Evolutionary conservation across 2,888 invertebrate species (phyloP), one percentile per base, ranked within the genome.

Genomic region (Ornithoptera priamus): DNA sequence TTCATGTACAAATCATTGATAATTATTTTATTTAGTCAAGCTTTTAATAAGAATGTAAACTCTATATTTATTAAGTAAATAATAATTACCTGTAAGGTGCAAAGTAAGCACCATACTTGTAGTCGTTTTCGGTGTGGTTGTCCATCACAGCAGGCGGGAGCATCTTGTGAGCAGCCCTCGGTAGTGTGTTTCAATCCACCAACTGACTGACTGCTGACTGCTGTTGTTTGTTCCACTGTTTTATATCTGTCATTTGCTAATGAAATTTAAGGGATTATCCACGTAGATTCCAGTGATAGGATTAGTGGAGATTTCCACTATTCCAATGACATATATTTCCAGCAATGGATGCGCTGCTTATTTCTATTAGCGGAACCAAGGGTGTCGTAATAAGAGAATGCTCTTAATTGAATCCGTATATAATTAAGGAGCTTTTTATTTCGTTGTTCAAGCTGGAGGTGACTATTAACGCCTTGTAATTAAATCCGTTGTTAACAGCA

Each of bases 201-300:
- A 87, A 85, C 90, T 85, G 90, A 92, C 92, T 92, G 90, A 91
- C 92, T 91, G 92, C 90, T 89, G 76, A 50, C 71, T 46, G 18
- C 42, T 30, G 57, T 71, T 57, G 56, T 30, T 24, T 62, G 72
- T 69, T 68, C 71, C 75, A 72, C 70, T 74, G 76, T 84, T 91
- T 88, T 92, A 92, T 91, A 91, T 84, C 80, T 84, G 69, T 75
- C 72, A 69, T 39, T 67, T 74, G 57, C 80, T 91, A 92, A 92
- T 81, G 74, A 80, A 91, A 89, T 92, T 87, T 70, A 68, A 70
- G 59, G 81, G 91, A 90, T 92, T 86, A 92, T 88, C 90, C 80
- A 75, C 72, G 67, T 77, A 81, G 76, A 84, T 85, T 78, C 84
- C 81, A 82, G 81, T 90, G 85, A 91, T 89, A 85, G 89, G 92